These are phyloP conservation scores for Phrynocephalus guinanensis DNA, from an alignment of 2,797 vertebrate species.

Conservation along the genomic window DNA sequence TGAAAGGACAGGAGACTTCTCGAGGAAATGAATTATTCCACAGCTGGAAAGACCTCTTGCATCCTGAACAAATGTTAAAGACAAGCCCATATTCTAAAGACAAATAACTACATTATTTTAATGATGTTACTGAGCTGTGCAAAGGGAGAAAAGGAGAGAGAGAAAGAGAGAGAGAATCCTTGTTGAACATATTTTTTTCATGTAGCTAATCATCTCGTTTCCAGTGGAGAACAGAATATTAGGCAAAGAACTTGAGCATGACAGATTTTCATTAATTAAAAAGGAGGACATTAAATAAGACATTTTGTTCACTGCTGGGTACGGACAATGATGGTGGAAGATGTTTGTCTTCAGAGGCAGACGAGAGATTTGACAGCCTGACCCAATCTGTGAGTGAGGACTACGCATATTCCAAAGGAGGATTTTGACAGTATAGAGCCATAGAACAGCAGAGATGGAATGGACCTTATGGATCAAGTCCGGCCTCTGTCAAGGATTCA, in stretches of 20 bases:
- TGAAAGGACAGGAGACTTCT: no score
- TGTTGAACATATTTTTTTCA: conserved; percentile 57
- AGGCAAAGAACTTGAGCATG: conserved; percentile 52
- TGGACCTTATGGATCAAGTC: no score
- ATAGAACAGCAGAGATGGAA: no score
- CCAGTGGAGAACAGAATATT: conserved; percentile 54
- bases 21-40: no score
- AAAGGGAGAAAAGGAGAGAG: conserved; percentile 30
- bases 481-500: no score
- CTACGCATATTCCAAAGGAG: not conserved
- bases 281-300: not conserved
- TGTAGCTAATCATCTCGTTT: conserved; percentile 47
- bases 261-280: conserved; percentile 76
- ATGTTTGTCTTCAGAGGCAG: not conserved
- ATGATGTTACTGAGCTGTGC: conserved; percentile 40
- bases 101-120: conserved; percentile 2
- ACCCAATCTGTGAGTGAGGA: not conserved
- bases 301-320: conserved; percentile 41
- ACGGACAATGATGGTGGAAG: conserved; percentile 27
- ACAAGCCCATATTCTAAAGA: not conserved
- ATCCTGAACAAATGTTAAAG: conserved; percentile 8
- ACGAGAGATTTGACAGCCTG: conserved; percentile 8
- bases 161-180: conserved; percentile 21
- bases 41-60: no score
- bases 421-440: no score